Base-by-base conservation (phyloP, 2,797 vertebrate genomes). In the Pangasius mekongensis region DNA sequence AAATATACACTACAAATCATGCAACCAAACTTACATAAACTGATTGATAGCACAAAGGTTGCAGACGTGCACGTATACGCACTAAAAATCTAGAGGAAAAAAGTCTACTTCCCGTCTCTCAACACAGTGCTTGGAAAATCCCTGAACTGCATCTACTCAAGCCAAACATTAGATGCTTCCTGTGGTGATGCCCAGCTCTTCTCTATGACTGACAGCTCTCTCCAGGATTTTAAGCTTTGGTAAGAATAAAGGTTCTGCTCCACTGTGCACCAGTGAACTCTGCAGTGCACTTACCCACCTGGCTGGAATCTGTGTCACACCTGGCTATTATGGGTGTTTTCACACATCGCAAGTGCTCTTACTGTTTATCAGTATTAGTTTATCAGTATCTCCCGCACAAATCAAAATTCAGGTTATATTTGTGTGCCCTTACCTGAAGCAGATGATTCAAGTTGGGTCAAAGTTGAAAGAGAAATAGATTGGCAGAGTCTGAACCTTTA, bases 131-230 rank as follows among this genome's bases (percentile, higher is more conserved):
- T 76, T 73, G 67, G 56, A 77, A 81, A 83, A 83, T 83, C 43
- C 24, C 67, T 76, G 33, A 30, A 83, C 33, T 47, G 87, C 2
- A 62, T 86, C 71, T 91, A 66, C 89, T 87, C 67, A 83, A 88
- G 90, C 91, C 91, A 95, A 92, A 93, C 85, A 91, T 91, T 90
- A 93, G 83, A 88, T 92, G 91, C 85, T 89, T 91, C 88, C 84
- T 49, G 62, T 84, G 90, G 85, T 85, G 49, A 27, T 87, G 90
- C 85, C 92, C 92, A 85, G 86, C 56, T 87, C 91, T 90, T 58
- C 86, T 85, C 86, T 87, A 77, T 91, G 86, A 92, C 5, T 90
- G 91, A 90, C 91, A 91, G 80, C 69, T 85, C 83, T 86, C 78
- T 81, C 73, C 80, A 77, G 74, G 81, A 81, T 67, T 73, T 89